Evolutionary conservation across 2,113 vertebrate species (phyloP).

Genomic region (Phoxinus phoxinus): DNA sequence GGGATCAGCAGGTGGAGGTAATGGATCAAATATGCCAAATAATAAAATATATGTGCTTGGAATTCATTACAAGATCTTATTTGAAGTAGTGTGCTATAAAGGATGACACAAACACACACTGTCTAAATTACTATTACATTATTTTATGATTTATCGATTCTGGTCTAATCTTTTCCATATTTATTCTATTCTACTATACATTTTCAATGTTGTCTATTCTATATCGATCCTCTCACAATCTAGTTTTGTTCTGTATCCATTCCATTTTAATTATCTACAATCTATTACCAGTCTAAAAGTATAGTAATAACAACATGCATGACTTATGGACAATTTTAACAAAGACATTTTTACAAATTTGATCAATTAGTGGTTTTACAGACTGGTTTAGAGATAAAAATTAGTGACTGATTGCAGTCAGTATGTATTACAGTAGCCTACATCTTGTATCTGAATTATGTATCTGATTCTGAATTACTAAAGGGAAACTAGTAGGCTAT

Average conservation of each 20-base stretch:
- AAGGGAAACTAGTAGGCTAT: background rate
- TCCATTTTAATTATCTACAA: background rate
- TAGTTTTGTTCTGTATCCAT: background rate
- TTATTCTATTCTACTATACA: background rate
- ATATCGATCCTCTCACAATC: background rate
- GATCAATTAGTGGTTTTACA: background rate
- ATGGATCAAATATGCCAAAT: slow-evolving; percentile 57
- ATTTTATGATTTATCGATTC: background rate
- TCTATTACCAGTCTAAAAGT: background rate
- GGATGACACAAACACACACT: too few relatives aligned
- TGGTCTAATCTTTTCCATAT: background rate
- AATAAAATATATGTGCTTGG: background rate
- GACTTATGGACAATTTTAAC: background rate
- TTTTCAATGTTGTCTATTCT: background rate
- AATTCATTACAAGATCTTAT: background rate
- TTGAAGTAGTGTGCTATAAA: background rate
- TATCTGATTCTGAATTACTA: too few relatives aligned
- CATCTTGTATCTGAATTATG: too few relatives aligned
- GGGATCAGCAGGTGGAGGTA: slow-evolving; percentile 99
- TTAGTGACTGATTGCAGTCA: background rate
- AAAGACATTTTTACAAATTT: background rate
- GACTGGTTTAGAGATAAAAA: background rate
- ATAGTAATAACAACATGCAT: background rate
- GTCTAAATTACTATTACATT: background rate
- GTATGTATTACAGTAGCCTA: too few relatives aligned